Percentiles rank a stretch among this genome's conserved stretches.
Evolutionary conservation across 2,888 invertebrate genomes (phyloP).

Genomic region (Cacoxenus indagator): DNA sequence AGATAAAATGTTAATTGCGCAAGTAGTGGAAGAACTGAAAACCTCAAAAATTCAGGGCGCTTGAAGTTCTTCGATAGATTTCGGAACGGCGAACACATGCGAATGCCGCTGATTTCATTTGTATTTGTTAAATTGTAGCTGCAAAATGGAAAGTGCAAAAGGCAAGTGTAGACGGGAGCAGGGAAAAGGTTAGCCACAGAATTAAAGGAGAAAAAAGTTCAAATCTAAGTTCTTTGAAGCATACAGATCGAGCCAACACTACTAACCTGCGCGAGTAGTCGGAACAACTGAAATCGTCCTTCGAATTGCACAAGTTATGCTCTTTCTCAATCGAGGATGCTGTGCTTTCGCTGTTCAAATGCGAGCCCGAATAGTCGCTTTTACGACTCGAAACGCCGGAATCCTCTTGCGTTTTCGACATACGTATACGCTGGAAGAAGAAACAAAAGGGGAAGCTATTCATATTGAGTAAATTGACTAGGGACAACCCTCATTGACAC

Average conservation of each 20-base stretch:
- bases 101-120: constrained; percentile 66
- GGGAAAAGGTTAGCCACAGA: not conserved
- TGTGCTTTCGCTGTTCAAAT: constrained; percentile 72
- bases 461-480: not conserved
- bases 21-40: constrained; percentile 9
- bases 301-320: constrained; percentile 64
- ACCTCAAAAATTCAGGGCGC: constrained; percentile 68
- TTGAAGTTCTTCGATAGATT: constrained; percentile 68
- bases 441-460: not conserved
- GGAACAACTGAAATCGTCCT: constrained; percentile 65
- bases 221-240: not conserved
- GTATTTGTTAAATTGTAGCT: constrained; percentile 66
- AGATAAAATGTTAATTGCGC: not conserved
- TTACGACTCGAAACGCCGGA: constrained; percentile 73
- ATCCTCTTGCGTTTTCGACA: constrained; percentile 62
- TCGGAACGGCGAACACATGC: constrained; percentile 68
- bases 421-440: constrained; percentile 52
- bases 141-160: constrained; percentile 23
- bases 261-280: constrained; percentile 73
- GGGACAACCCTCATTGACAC: not conserved
- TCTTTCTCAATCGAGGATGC: constrained; percentile 70
- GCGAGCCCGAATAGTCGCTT: constrained; percentile 71
- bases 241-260: not conserved
- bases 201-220: not conserved
- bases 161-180: not conserved